phyloP scores from a whole-genome alignment of 2,113 vertebrate species.

The Motacilla tschutschensis region DNA sequence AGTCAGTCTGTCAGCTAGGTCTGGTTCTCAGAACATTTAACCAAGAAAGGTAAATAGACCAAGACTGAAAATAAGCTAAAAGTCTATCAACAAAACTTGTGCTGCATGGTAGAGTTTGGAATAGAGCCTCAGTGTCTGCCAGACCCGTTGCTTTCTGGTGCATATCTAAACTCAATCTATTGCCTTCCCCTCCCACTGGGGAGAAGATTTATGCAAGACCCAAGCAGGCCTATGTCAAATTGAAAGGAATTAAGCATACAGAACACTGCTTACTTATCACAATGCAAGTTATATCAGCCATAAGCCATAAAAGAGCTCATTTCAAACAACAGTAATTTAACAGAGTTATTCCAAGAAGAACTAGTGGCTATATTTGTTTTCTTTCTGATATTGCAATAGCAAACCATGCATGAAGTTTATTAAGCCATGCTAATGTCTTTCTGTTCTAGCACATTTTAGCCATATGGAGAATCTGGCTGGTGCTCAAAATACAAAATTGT shows the following conservation, averaged over 20 bases:
- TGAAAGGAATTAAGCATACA: background rate
- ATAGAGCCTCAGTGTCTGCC: background rate
- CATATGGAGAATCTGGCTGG: slow-evolving; percentile 55
- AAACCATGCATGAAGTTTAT: slow-evolving; percentile 62
- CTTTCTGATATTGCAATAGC: slow-evolving; percentile 38
- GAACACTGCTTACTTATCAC: slow-evolving; percentile 7
- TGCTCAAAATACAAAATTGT: slow-evolving; percentile 6
- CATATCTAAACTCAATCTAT: background rate
- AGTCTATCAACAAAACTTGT: background rate
- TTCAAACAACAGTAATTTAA: slow-evolving; percentile 38
- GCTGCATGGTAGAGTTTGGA: background rate
- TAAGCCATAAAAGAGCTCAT: slow-evolving; percentile 41
- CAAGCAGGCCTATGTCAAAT: background rate
- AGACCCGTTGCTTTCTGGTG: background rate
- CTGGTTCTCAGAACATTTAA: background rate
- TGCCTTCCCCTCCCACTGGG: background rate
- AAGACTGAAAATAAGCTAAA: background rate
- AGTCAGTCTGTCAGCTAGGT: background rate
- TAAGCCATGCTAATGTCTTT: slow-evolving; percentile 56
- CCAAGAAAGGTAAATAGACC: background rate
- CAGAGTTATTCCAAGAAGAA: slow-evolving; percentile 42
- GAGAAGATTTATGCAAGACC: background rate
- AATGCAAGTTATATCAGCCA: slow-evolving; percentile 6
- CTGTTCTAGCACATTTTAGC: slow-evolving; percentile 51
- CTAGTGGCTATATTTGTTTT: slow-evolving; percentile 50